Evolutionary conservation across 2,888 invertebrate genomes (phyloP).

Genomic region (Gastracanthus pulcherrimus): DNA sequence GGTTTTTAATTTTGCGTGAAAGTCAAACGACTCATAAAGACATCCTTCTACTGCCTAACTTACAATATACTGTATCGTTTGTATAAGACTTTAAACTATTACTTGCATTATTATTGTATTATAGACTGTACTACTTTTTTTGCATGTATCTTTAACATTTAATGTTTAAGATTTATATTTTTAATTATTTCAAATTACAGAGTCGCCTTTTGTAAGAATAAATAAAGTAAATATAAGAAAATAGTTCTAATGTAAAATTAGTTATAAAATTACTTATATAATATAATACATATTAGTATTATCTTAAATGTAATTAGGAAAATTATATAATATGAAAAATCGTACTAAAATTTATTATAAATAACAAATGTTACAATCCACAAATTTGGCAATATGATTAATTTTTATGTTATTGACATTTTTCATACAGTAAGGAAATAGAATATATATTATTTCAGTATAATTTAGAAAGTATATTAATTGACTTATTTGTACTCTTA

Average conservation of each 20-base stretch:
- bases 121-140: neutral
- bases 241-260: constrained; percentile 17
- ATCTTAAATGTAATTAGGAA: constrained; percentile 39
- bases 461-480: neutral
- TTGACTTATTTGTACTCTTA: constrained; percentile 14
- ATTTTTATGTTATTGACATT: neutral
- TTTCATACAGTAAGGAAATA: neutral
- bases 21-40: neutral
- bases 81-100: neutral
- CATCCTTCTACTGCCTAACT: constrained; percentile 26
- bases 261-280: constrained; percentile 17
- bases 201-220: neutral
- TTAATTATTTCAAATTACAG: neutral
- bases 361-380: constrained; percentile 7
- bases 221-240: neutral
- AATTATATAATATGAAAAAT: neutral
- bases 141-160: neutral
- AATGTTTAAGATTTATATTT: constrained; percentile 7
- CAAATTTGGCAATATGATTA: neutral
- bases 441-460: constrained; percentile 3
- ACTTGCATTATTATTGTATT: constrained; percentile 8
- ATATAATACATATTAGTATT: constrained; percentile 28
- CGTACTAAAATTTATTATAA: constrained; percentile 6
- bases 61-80: neutral
- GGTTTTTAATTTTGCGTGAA: neutral